These are phyloP conservation scores for Drosophila suboccidentalis DNA, from an alignment of 2,888 invertebrate species.

Conservation along the genomic window DNA sequence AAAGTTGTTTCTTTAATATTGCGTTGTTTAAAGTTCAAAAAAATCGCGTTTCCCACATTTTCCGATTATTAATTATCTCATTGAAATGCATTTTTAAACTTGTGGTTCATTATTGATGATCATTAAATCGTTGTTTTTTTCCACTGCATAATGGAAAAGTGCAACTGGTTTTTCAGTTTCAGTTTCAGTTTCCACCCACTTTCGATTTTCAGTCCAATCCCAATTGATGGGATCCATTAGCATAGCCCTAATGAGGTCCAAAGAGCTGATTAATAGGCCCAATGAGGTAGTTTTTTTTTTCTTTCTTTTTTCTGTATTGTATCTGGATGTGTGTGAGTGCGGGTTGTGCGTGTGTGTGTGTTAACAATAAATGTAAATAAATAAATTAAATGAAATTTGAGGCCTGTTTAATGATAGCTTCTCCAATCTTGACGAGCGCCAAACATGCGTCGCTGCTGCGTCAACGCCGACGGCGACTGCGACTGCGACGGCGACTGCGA, in stretches of 20 bases:
- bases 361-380: slow-evolving; percentile 31
- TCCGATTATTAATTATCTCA: slow-evolving; percentile 6
- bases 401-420: slow-evolving; percentile 35
- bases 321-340: slow-evolving; percentile 14
- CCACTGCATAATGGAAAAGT: slow-evolving; percentile 14
- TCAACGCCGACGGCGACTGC: slow-evolving; percentile 6
- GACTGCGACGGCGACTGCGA: slow-evolving; percentile 2
- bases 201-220: slow-evolving; percentile 7
- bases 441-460: slow-evolving; percentile 50
- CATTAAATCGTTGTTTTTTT: slow-evolving; percentile 14
- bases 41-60: slow-evolving; percentile 3
- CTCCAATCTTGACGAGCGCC: slow-evolving; percentile 57
- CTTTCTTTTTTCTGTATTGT: slow-evolving; percentile 9
- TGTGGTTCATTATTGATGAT: background rate
- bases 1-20: background rate
- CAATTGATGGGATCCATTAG: slow-evolving; percentile 18
- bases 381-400: slow-evolving; percentile 4
- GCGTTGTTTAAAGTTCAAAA: background rate
- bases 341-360: slow-evolving; percentile 8
- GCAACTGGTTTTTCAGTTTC: slow-evolving; percentile 39
- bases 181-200: slow-evolving; percentile 24
- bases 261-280: slow-evolving; percentile 37
- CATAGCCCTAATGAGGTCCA: slow-evolving; percentile 29
- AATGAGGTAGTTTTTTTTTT: slow-evolving; percentile 1
- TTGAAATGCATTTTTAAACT: slow-evolving; percentile 12